These are phyloP conservation scores for Amblyopsis hoosieri DNA, from an alignment of 2,797 vertebrate species.

Conservation along the genomic window DNA sequence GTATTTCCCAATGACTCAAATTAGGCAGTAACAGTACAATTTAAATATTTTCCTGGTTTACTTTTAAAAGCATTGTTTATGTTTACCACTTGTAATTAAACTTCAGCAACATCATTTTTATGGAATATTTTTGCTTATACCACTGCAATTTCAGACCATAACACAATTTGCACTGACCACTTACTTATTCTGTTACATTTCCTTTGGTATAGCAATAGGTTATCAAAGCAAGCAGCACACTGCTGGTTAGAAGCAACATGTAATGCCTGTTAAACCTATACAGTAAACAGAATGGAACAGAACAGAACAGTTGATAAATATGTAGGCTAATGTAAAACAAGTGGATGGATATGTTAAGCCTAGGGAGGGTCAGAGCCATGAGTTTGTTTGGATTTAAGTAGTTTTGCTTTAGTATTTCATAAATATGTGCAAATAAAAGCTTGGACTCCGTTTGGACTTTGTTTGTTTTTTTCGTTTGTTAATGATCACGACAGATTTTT, in stretches of 20 bases:
- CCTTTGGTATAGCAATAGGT: constrained; percentile 1
- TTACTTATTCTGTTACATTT: background rate
- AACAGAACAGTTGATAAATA: constrained; percentile 1
- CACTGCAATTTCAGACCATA: constrained; percentile 10
- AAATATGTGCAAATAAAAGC: constrained; percentile 16
- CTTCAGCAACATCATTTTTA: too few relatives aligned
- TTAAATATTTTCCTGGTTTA: too few relatives aligned
- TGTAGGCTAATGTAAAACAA: background rate
- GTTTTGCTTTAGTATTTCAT: constrained; percentile 3
- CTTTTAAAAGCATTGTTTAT: too few relatives aligned
- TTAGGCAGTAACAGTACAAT: background rate
- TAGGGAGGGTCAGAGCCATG: background rate
- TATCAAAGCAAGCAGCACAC: background rate
- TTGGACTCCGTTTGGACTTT: background rate
- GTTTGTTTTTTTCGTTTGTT: too few relatives aligned
- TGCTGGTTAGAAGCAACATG: background rate
- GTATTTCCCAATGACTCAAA: background rate
- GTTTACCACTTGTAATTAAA: background rate
- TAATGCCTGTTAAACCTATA: constrained; percentile 5
- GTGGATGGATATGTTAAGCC: background rate
- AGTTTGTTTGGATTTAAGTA: background rate
- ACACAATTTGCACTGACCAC: constrained; percentile 1
- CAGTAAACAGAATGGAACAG: too few relatives aligned
- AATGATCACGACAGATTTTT: too few relatives aligned
- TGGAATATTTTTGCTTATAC: background rate